Base-by-base conservation (phyloP, 2,797 vertebrate species). In the Betta splendens region DNA sequence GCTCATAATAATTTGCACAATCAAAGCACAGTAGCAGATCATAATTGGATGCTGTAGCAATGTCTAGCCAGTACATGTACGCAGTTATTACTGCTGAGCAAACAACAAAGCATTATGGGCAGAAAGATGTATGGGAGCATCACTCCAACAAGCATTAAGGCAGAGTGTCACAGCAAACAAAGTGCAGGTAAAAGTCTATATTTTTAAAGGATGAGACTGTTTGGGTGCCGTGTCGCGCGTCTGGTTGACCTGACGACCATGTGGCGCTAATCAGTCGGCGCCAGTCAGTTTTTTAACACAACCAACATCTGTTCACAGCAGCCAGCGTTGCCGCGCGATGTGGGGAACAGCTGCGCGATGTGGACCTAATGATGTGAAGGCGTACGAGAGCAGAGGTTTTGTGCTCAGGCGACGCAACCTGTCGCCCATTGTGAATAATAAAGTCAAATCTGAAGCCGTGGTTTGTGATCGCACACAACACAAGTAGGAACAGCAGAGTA, bases 1-100 rank as follows among this genome's bases (percentile, higher is more conserved):
- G 31, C 36, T 55, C 12, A 0, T 56, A 70, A 68, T 75, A 68
- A 79, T 70, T 77, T 61, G 77, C 44, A 17, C 31, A 43, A 62
- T 58, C 53, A 50, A 17, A 54, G 63, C 10, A 20, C 25, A 56
- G n/a, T 71, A 54, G 56, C 64, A 64, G 52, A 69, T 64, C 44
- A 60, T 61, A 52, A 62, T 64, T 69, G 49, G 15, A 40, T 56
- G 80, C 44, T 46, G 2, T n/a, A 35, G 43, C 56, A 7, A 57
- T 64, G 31, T 33, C 55, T 46, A 45, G 26, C 35, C 3, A 3
- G 3, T 42, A 20, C 49, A 64, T 60, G 58, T 65, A 61, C 36
- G 32, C 43, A 39, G n/a, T 23, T 17, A 40, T 58, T 58, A 22
- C 48, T 15, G n/a, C n/a, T 37, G 29, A 53, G 49, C 36, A 7